Conservation (phyloP, 2,113 vertebrate genomes). For the Forbesichthys papilliferus region DNA sequence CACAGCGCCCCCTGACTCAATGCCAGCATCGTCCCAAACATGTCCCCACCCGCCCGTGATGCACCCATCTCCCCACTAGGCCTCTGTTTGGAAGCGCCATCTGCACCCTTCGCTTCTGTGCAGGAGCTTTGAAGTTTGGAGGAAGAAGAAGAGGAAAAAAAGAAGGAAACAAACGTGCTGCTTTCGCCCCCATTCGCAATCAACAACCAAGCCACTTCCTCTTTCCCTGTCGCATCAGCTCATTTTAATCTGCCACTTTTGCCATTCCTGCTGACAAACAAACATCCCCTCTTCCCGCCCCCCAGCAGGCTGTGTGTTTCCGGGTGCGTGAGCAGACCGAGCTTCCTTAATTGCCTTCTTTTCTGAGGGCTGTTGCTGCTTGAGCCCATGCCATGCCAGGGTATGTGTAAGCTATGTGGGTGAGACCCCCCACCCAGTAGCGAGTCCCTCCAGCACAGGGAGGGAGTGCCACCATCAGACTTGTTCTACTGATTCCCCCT, state of each 20-base stretch:
- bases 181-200: constrained; percentile 4
- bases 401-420: constrained; percentile 35
- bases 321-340: constrained; percentile 59
- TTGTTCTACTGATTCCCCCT: constrained; percentile 63
- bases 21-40: constrained; percentile 44
- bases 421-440: constrained; percentile 35
- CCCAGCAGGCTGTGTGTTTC: constrained; percentile 47
- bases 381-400: not conserved
- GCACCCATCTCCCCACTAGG: constrained; percentile 9
- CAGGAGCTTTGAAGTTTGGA: constrained; percentile 16
- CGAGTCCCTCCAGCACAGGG: constrained; percentile 45
- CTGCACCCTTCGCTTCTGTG: constrained; percentile 47
- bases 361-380: constrained; percentile 46
- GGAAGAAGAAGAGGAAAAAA: not conserved
- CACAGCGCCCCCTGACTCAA: constrained; percentile 35
- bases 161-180: not conserved
- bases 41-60: constrained; percentile 22
- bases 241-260: constrained; percentile 1
- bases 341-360: constrained; percentile 58
- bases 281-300: constrained; percentile 31
- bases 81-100: constrained; percentile 39
- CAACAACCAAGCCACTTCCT: constrained; percentile 8
- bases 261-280: constrained; percentile 56
- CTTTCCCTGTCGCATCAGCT: not conserved
- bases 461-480: constrained; percentile 70